Percentiles rank a stretch among this genome's conserved stretches.
Evolutionary conservation across 2,113 vertebrate species (phyloP).

Genomic region (Leptobrachium ailaonicum): DNA sequence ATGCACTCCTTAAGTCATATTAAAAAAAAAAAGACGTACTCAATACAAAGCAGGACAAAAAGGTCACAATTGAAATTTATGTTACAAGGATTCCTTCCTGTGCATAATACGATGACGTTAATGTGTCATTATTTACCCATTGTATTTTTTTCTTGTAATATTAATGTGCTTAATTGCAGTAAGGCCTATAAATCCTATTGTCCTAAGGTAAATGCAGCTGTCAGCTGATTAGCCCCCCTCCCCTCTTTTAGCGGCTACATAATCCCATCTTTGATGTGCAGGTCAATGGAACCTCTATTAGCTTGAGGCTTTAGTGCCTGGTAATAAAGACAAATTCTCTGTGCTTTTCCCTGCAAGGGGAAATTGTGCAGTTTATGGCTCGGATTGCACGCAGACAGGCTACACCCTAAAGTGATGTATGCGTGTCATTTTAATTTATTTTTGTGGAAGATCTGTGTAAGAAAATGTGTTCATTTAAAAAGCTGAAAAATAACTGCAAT

Average conservation of each 20-base stretch:
- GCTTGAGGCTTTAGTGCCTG: conserved; percentile 53
- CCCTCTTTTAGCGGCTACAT: conserved; percentile 55
- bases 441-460: not conserved
- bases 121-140: conserved; percentile 16
- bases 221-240: conserved; percentile 48
- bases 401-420: conserved; percentile 17
- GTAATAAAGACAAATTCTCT: conserved; percentile 59
- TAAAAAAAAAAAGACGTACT: conserved; percentile 5
- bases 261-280: conserved; percentile 63
- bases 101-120: conserved; percentile 20
- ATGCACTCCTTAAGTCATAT: conserved; percentile 28
- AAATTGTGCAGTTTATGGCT: conserved; percentile 64
- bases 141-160: conserved; percentile 26
- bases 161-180: conserved; percentile 5
- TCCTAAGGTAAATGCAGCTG: conserved; percentile 42
- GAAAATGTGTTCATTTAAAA: too few species aligned
- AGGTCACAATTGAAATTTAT: not conserved
- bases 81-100: conserved; percentile 19
- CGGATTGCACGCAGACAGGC: conserved; percentile 38
- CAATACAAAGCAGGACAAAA: not conserved
- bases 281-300: conserved; percentile 62
- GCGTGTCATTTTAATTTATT: not conserved
- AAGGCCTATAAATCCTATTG: conserved; percentile 51
- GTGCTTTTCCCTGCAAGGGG: conserved; percentile 67
- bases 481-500: too few species aligned